Evolutionary conservation across 2,113 vertebrate genomes (phyloP).

Genomic region (Eonycteris spelaea): DNA sequence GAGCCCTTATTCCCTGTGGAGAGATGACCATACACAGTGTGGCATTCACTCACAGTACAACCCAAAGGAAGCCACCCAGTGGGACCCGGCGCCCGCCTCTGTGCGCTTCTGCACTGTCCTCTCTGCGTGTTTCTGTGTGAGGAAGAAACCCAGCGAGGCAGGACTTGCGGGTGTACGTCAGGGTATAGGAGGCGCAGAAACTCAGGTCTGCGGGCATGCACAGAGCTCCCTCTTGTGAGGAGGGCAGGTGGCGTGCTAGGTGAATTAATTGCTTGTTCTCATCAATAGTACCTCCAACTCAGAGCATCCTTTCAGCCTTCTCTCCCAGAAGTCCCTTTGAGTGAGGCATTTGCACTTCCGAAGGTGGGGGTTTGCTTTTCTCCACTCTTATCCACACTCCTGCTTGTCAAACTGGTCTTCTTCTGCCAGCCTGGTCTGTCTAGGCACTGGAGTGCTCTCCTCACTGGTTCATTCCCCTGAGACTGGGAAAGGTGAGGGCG

Average conservation of each 20-base stretch:
- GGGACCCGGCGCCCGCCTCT: fast-evolving
- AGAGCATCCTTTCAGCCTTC: not conserved
- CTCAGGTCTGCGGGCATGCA: not conserved
- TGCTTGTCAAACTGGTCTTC: not conserved
- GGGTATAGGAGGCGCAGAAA: fast-evolving
- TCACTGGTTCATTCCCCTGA: not conserved
- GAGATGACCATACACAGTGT: not conserved
- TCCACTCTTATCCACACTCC: not conserved
- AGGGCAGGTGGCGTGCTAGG: not conserved
- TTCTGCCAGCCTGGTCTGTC: not conserved
- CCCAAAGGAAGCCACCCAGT: not conserved
- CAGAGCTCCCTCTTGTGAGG: not conserved
- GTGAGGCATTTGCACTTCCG: not conserved
- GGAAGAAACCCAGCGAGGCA: not conserved
- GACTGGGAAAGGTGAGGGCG: not conserved
- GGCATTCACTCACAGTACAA: not conserved
- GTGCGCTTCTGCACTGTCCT: not conserved
- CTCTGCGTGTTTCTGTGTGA: not conserved
- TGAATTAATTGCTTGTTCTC: not conserved
- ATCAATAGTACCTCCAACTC: not conserved
- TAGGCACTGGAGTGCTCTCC: not conserved
- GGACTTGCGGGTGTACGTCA: not conserved
- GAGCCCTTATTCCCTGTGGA: not conserved
- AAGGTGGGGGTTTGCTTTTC: not conserved
- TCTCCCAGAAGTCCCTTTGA: not conserved